These are phyloP conservation scores for Corythoichthys intestinalis DNA, from an alignment of 2,113 vertebrate genomes.

Conservation along the genomic window DNA sequence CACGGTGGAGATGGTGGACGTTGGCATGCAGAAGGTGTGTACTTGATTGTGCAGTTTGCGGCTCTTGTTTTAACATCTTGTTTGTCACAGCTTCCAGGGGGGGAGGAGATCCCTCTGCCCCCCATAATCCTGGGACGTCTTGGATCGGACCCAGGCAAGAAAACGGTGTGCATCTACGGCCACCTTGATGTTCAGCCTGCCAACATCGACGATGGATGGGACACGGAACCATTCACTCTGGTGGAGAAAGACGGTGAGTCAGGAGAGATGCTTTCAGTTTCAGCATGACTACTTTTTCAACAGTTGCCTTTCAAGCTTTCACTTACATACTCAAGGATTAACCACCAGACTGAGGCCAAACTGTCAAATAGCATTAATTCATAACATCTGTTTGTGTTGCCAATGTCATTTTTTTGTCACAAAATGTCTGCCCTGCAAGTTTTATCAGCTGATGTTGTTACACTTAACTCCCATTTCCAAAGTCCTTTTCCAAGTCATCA, in stretches of 20 bases:
- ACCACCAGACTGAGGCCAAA: neutral
- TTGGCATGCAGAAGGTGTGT: constrained; percentile 84
- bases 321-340: neutral
- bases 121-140: constrained; percentile 85
- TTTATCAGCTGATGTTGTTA: constrained; percentile 34
- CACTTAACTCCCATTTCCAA: constrained; percentile 32
- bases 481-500: constrained; percentile 38
- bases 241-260: constrained; percentile 87
- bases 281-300: neutral
- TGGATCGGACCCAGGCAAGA: constrained; percentile 86
- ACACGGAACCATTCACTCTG: constrained; percentile 90
- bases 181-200: constrained; percentile 97
- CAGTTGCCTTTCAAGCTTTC: neutral
- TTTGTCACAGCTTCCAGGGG: constrained; percentile 77
- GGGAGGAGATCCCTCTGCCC: constrained; percentile 87
- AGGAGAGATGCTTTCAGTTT: neutral
- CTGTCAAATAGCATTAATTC: neutral
- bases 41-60: too few species aligned
- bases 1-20: constrained; percentile 80
- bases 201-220: constrained; percentile 84
- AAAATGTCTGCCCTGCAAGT: constrained; percentile 22
- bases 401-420: neutral
- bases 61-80: too few species aligned
- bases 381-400: neutral
- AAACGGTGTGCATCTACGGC: constrained; percentile 91